A percentile compares a stretch with the other conserved stretches of the same genome.
Evolutionary conservation across 2,113 vertebrate genomes (phyloP).

Genomic region (Phylloscopus trochilus): DNA sequence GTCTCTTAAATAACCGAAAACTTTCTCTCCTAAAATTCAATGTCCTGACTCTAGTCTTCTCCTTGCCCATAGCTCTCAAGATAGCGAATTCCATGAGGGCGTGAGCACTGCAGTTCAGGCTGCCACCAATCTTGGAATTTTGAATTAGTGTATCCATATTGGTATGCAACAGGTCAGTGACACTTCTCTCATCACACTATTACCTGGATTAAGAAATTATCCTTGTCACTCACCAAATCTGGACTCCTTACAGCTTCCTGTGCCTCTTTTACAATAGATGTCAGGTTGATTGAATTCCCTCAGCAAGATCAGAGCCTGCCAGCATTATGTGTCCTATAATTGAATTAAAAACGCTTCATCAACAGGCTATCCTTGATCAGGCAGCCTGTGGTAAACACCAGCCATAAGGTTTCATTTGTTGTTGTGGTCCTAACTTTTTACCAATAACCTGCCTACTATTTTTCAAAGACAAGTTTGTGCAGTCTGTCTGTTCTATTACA

Average conservation of each 20-base stretch:
- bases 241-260: neutral
- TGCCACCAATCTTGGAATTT: neutral
- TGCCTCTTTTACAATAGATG: neutral
- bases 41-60: neutral
- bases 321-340: neutral
- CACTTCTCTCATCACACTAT: neutral
- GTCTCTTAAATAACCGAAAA: neutral
- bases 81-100: neutral
- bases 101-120: neutral
- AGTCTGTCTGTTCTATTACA: neutral
- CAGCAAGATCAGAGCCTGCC: neutral
- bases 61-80: neutral
- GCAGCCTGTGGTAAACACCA: neutral
- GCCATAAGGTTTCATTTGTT: neutral
- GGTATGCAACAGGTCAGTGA: neutral
- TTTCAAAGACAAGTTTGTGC: neutral
- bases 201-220: neutral
- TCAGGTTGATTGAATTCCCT: neutral
- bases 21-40: neutral
- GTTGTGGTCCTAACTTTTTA: neutral
- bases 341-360: neutral
- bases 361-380: neutral
- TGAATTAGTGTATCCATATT: neutral
- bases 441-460: neutral
- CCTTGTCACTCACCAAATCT: neutral